Percentiles rank a stretch among this genome's conserved stretches.
Evolutionary conservation across 2,797 vertebrate species (phyloP).

Genomic region (Sebastes cheni): DNA sequence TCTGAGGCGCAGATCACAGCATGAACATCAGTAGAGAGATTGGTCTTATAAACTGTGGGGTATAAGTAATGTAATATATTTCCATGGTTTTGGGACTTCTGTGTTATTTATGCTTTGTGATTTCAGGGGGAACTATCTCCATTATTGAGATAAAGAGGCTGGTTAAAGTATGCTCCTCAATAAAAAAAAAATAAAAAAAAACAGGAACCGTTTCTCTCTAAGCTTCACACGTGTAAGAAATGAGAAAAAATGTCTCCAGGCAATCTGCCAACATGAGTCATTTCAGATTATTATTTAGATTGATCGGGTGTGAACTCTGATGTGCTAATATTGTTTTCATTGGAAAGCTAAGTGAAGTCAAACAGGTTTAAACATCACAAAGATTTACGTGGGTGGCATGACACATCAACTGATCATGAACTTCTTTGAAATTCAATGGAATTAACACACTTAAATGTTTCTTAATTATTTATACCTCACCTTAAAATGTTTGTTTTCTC

Average conservation of each 20-base stretch:
- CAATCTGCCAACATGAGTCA: slow-evolving; percentile 24
- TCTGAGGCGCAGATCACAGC: slow-evolving; percentile 68
- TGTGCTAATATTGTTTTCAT: background rate
- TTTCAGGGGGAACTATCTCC: slow-evolving; percentile 62
- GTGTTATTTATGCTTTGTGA: slow-evolving; percentile 71
- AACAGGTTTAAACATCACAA: background rate
- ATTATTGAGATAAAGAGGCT: slow-evolving; percentile 78
- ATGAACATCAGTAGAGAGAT: slow-evolving; percentile 68
- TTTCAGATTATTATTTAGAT: slow-evolving; percentile 26
- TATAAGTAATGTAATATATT: slow-evolving; percentile 73
- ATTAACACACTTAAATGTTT: background rate
- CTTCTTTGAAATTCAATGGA: background rate
- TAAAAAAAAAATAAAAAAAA: background rate
- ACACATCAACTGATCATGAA: background rate
- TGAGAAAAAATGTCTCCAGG: slow-evolving; percentile 16
- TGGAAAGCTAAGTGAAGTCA: background rate
- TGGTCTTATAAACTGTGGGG: slow-evolving; percentile 63
- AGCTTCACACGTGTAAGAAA: slow-evolving; percentile 28
- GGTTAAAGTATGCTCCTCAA: slow-evolving; percentile 46
- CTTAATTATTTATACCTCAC: background rate
- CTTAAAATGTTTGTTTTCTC: slow-evolving; percentile 11
- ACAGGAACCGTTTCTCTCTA: background rate
- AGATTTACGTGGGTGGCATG: background rate
- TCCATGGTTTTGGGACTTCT: slow-evolving; percentile 55
- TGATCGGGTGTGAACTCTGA: background rate